Conservation (phyloP, 2,797 vertebrate genomes). For the Spinus pinus region DNA sequence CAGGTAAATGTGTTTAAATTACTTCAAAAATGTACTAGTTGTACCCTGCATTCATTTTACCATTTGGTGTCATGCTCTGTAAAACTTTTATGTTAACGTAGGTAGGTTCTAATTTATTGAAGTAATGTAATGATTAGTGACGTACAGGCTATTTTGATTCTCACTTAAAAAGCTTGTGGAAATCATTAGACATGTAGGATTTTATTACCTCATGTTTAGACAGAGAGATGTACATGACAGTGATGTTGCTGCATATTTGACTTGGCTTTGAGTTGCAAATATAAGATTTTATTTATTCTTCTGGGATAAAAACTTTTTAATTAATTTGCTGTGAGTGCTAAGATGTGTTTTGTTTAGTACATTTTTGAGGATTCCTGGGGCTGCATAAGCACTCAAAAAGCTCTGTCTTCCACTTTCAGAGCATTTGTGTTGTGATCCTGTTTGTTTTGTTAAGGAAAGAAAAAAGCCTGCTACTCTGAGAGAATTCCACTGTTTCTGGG, state of each 20-base stretch:
- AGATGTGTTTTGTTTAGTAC: background rate
- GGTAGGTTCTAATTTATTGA: background rate
- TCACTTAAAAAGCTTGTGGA: background rate
- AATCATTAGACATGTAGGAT: background rate
- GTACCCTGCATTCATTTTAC: background rate
- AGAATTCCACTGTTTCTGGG: background rate
- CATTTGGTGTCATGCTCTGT: background rate
- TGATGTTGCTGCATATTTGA: background rate
- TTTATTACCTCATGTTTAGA: background rate
- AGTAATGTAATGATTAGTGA: background rate
- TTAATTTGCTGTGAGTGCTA: background rate
- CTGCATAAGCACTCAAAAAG: background rate
- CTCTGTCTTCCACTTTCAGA: background rate
- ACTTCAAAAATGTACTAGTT: background rate
- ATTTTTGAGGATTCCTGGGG: background rate
- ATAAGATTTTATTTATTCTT: background rate
- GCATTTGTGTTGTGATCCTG: background rate
- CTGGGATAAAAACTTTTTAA: background rate
- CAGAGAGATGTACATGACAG: background rate
- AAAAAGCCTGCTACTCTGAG: background rate
- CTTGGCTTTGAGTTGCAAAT: background rate
- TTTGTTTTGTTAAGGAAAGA: background rate
- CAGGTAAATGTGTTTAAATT: slow-evolving; percentile 77
- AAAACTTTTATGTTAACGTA: background rate
- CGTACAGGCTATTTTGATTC: background rate